Evolutionary conservation across 2,797 vertebrate species (phyloP), one percentile per base, ranked within the genome.

Genomic region (Chelidonichthys spinosus): DNA sequence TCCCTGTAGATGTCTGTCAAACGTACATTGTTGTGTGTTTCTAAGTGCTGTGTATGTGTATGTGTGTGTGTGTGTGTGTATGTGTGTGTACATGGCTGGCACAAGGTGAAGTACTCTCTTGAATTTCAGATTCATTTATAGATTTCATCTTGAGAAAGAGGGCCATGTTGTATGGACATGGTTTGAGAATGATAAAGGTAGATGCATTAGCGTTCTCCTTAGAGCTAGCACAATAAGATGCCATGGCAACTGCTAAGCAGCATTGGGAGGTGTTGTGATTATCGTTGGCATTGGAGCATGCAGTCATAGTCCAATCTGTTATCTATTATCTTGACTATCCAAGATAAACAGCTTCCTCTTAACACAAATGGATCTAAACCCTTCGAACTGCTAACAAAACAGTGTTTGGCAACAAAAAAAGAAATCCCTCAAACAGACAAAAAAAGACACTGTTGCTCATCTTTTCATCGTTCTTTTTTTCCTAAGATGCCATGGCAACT

Each of bases 81-180:
- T 25, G 25, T 25, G 80, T 92, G 89, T 94, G 91, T 94, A 92
- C 92, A 91, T 94, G 92, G 93, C 93, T 94, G 93, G 94, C 95
- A 94, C 93, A 95, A 93, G 94, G 94, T 95, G 94, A 95, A 95
- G 93, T 95, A 94, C 94, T 95, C 92, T 95, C 91, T 95, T 95
- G 94, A 95, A 95, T 95, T 95, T 94, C 94, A 95, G 94, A 95
- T 95, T 95, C 94, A 94, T 95, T 95, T 93, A 93, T 95, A 95
- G 94, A 94, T 95, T 94, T 95, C 94, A 94, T 95, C 95, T 95
- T 95, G 93, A 95, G 92, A 95, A 95, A 95, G 94, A 95, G 92
- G 93, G 94, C 92, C 93, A 94, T 95, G 92, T 94, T 95, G 92
- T 95, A 94, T 95, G 94, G 94, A 95, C 94, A 94, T 95, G 94